Percentiles rank a stretch among this genome's conserved stretches.
phyloP scores from a whole-genome alignment of 2,888 invertebrate genomes.

The Tenthredo livida region DNA sequence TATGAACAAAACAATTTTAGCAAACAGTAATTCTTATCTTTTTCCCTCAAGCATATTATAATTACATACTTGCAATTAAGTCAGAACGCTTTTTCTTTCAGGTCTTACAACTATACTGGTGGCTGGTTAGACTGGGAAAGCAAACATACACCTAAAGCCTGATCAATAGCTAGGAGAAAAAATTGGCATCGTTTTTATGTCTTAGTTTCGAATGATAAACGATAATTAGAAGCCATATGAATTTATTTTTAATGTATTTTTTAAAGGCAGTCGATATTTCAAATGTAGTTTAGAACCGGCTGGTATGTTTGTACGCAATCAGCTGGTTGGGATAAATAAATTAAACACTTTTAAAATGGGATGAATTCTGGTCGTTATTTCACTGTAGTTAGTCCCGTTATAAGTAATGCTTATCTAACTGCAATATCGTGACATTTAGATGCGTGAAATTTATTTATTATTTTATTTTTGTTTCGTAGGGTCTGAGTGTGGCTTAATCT shows the following conservation, averaged over 20 bases:
- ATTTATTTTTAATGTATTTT: neutral
- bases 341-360: neutral
- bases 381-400: neutral
- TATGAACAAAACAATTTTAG: neutral
- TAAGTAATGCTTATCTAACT: neutral
- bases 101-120: slow-evolving; percentile 81
- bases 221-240: neutral
- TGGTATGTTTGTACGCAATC: neutral
- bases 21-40: neutral
- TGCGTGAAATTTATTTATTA: neutral
- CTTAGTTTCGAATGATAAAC: neutral
- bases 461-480: neutral
- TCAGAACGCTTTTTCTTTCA: slow-evolving; percentile 73
- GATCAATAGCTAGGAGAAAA: neutral
- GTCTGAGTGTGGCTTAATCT: slow-evolving; percentile 55
- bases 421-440: neutral
- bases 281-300: neutral
- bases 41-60: too few relatives aligned
- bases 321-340: neutral
- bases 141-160: slow-evolving; percentile 61
- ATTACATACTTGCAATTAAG: neutral
- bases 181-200: slow-evolving; percentile 11
- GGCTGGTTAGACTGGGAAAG: slow-evolving; percentile 83
- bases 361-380: slow-evolving; percentile 3
- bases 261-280: neutral